phyloP scores from a whole-genome alignment of 2,113 vertebrate genomes.

The Leptobrachium leishanense region DNA sequence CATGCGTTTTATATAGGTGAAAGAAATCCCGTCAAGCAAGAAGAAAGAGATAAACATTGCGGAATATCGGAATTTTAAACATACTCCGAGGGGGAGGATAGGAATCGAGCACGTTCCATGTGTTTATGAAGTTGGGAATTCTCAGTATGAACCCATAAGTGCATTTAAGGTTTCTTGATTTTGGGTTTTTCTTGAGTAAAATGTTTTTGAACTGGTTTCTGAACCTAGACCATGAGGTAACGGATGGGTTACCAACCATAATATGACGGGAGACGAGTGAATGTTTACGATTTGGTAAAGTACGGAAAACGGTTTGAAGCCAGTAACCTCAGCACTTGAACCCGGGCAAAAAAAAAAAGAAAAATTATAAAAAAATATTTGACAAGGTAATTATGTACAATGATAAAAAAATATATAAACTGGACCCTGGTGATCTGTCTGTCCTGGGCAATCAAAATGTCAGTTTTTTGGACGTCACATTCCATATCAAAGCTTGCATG shows the following conservation, averaged over 20 bases:
- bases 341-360: slow-evolving; percentile 56
- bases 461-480: slow-evolving; percentile 73
- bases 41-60: neutral
- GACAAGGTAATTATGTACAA: slow-evolving; percentile 18
- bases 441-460: slow-evolving; percentile 70
- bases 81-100: neutral
- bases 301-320: neutral
- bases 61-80: neutral
- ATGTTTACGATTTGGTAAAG: neutral
- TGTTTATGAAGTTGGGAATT: neutral
- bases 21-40: neutral
- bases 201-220: too few species aligned
- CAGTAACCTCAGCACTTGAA: slow-evolving; percentile 67
- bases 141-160: neutral
- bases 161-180: neutral
- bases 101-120: too few species aligned
- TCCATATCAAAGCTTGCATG: slow-evolving; percentile 69
- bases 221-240: neutral
- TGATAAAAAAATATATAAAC: slow-evolving; percentile 24
- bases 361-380: too few species aligned
- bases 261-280: neutral
- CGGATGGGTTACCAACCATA: neutral
- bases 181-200: too few species aligned
- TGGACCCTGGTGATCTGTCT: slow-evolving; percentile 66
- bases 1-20: neutral